A percentile compares a stretch with the other conserved stretches of the same genome.
Conservation (phyloP, 2,888 invertebrate genomes). For the Orthosia gracilis region DNA sequence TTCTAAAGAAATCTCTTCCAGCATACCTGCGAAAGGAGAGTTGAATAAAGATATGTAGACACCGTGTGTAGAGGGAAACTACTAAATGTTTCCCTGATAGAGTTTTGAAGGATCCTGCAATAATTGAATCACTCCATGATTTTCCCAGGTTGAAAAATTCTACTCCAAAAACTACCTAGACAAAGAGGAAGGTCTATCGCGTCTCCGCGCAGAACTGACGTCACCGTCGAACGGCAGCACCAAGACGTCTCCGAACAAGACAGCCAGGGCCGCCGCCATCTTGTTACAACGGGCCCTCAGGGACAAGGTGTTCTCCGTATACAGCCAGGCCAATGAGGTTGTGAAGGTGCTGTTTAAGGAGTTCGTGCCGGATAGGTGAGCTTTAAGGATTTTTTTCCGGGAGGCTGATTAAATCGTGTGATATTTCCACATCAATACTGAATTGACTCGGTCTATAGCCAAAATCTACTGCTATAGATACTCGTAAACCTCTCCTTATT, state of each 20-base stretch:
- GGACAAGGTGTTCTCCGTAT: conserved; percentile 97
- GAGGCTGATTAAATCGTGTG: neutral
- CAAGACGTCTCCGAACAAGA: conserved; percentile 93
- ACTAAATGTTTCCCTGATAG: too few relatives aligned
- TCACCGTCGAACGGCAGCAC: conserved; percentile 85
- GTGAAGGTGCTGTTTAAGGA: conserved; percentile 95
- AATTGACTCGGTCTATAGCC: too few relatives aligned
- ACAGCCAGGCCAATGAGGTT: conserved; percentile 96
- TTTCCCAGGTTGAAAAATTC: conserved; percentile 95
- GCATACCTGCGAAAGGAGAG: too few relatives aligned
- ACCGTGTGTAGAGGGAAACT: too few relatives aligned
- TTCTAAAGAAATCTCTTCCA: too few relatives aligned
- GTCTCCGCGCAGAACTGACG: conserved; percentile 89
- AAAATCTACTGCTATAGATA: too few relatives aligned
- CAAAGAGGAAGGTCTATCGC: conserved; percentile 96
- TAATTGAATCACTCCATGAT: neutral
- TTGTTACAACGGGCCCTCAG: conserved; percentile 95
- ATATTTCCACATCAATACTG: neutral
- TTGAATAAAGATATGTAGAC: too few relatives aligned
- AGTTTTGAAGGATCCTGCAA: too few relatives aligned
- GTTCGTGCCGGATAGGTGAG: conserved; percentile 95
- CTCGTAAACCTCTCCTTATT: too few relatives aligned
- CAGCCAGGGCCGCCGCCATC: conserved; percentile 95
- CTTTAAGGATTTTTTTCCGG: neutral
- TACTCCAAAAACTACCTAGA: conserved; percentile 97